Conservation (phyloP, 1,140 invertebrate species). For the Lordiphosa collinella region DNA sequence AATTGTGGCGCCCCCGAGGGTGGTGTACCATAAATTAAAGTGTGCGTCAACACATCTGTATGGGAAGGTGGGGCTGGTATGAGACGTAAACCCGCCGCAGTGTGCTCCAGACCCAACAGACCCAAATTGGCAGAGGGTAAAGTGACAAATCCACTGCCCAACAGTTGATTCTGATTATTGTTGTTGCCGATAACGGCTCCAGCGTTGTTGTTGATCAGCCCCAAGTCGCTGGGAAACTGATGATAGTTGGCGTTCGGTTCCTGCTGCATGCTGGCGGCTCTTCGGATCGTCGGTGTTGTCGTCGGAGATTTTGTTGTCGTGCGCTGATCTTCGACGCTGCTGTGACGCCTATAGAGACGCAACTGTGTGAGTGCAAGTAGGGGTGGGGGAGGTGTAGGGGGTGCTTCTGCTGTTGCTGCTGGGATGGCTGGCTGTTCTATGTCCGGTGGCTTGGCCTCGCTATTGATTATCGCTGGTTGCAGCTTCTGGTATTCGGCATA, state of each 20-base stretch:
- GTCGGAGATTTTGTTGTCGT: constrained; percentile 26
- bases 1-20: constrained; percentile 56
- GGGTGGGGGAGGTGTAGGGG: background rate
- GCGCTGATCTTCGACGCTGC: constrained; percentile 64
- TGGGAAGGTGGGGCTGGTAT: constrained; percentile 46
- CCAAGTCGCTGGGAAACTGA: constrained; percentile 79
- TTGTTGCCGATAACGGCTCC: constrained; percentile 18
- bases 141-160: constrained; percentile 49
- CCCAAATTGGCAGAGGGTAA: constrained; percentile 49
- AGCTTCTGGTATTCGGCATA: constrained; percentile 66
- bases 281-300: constrained; percentile 41
- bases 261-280: constrained; percentile 77
- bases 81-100: constrained; percentile 45
- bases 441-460: constrained; percentile 62
- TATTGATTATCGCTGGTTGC: constrained; percentile 67
- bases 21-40: constrained; percentile 72
- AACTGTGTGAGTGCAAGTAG: constrained; percentile 3
- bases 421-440: constrained; percentile 18
- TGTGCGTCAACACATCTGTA: constrained; percentile 73
- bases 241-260: constrained; percentile 79
- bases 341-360: constrained; percentile 55
- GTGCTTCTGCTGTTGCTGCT: constrained; percentile 3
- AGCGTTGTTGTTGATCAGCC: constrained; percentile 51
- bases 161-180: constrained; percentile 18
- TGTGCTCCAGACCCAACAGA: constrained; percentile 56